Conservation (phyloP, 1,140 invertebrate species). For the Pissodes strobi region DNA sequence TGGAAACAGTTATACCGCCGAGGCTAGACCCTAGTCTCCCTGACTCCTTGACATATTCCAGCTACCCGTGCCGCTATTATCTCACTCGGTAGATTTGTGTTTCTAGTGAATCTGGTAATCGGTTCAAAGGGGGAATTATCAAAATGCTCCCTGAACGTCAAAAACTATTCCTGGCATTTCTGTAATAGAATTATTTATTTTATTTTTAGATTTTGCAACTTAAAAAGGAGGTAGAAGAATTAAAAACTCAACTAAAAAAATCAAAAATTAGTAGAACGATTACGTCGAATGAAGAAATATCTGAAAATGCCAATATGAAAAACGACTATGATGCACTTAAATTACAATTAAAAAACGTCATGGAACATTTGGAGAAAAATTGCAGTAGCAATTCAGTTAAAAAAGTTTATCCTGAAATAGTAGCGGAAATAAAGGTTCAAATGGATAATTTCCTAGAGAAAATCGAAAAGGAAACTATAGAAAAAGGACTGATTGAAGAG, state of each 20-base stretch:
- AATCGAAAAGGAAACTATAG: conserved; percentile 10
- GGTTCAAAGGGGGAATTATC: no score
- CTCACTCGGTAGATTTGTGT: no score
- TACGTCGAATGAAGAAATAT: not conserved
- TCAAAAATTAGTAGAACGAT: not conserved
- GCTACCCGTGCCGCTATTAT: no score
- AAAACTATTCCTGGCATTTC: no score
- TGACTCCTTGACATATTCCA: no score
- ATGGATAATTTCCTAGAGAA: conserved; percentile 30
- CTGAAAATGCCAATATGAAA: conserved; percentile 15
- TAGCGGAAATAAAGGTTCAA: conserved; percentile 19
- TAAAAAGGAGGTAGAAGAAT: conserved; percentile 20
- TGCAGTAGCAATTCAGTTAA: not conserved
- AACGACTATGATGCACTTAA: conserved; percentile 37
- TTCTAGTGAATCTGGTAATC: no score
- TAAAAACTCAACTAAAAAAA: conserved; percentile 13
- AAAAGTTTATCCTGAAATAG: conserved; percentile 10
- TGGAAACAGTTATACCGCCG: no score
- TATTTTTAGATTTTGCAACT: not conserved
- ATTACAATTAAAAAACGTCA: conserved; percentile 28
- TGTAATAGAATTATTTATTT: no score
- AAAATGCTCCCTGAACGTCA: no score
- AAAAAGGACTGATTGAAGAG: conserved; percentile 35
- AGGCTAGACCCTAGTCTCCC: no score
- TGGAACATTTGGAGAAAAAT: conserved; percentile 35